These are phyloP conservation scores for Orussus abietinus DNA, from an alignment of 1,140 invertebrate species.

Conservation along the genomic window DNA sequence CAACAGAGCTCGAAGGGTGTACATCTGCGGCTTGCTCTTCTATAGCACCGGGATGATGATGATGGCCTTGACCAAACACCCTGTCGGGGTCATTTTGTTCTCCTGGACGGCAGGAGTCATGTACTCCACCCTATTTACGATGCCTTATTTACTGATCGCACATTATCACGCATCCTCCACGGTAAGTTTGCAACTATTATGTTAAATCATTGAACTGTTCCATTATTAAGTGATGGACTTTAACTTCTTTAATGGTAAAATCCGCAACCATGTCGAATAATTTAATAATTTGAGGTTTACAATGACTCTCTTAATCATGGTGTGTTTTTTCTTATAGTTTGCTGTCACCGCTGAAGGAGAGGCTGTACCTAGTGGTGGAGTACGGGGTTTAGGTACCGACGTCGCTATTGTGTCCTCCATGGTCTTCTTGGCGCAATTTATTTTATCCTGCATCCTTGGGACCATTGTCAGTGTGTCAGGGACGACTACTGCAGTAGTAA, in stretches of 20 bases:
- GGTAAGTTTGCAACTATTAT: slow-evolving; percentile 56
- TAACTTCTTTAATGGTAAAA: slow-evolving; percentile 5
- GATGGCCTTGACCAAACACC: slow-evolving; percentile 76
- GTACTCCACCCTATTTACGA: slow-evolving; percentile 96
- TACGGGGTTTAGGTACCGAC: slow-evolving; percentile 88
- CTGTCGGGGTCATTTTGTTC: slow-evolving; percentile 79
- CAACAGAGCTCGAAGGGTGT: slow-evolving; percentile 79
- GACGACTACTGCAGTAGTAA: slow-evolving; percentile 84
- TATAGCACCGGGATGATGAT: slow-evolving; percentile 86
- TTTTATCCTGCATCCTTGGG: slow-evolving; percentile 83
- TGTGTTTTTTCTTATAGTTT: slow-evolving; percentile 56
- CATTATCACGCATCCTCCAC: slow-evolving; percentile 85
- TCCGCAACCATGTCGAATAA: slow-evolving; percentile 3
- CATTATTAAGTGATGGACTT: slow-evolving; percentile 1
- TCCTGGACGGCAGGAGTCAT: slow-evolving; percentile 91
- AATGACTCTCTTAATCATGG: not conserved
- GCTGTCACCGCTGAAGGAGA: slow-evolving; percentile 57
- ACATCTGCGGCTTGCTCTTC: slow-evolving; percentile 85
- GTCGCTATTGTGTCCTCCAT: slow-evolving; percentile 90
- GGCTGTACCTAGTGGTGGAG: slow-evolving; percentile 49
- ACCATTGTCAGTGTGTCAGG: slow-evolving; percentile 73
- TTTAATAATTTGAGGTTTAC: not conserved
- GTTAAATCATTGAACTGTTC: not conserved
- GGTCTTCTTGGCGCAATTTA: slow-evolving; percentile 92
- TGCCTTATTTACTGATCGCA: slow-evolving; percentile 91